A percentile compares a stretch with the other conserved stretches of the same genome.
Conservation (phyloP, 2,113 vertebrate genomes). For the Xyrauchen texanus region DNA sequence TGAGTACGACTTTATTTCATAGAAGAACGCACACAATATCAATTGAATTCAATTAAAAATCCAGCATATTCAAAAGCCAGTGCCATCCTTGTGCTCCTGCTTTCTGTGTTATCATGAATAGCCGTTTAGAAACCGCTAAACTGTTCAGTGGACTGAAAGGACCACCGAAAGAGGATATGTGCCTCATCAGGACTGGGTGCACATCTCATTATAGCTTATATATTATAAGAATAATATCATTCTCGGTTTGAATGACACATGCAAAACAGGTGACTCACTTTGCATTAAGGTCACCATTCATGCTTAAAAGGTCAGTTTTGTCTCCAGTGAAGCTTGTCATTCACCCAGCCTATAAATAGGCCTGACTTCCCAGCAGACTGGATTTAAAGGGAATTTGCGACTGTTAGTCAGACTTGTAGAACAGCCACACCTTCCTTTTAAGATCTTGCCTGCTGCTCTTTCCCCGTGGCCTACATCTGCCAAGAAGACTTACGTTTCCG, state of each 20-base stretch:
- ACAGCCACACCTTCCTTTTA: conserved; percentile 88
- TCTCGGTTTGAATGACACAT: not conserved
- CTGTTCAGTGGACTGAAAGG: not conserved
- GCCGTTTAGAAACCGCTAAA: not conserved
- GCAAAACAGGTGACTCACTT: not conserved
- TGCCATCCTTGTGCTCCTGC: not conserved
- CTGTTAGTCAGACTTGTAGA: conserved; percentile 81
- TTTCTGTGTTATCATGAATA: not conserved
- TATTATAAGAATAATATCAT: not conserved
- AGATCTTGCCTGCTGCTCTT: conserved; percentile 85
- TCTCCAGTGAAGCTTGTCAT: not conserved
- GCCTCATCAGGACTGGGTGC: not conserved
- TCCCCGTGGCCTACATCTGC: conserved; percentile 62
- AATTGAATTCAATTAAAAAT: too few relatives aligned
- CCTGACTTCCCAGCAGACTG: conserved; percentile 78
- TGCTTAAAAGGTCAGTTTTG: not conserved
- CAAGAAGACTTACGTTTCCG: conserved; percentile 5
- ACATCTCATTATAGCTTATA: not conserved
- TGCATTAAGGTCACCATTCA: not conserved
- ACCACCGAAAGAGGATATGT: not conserved
- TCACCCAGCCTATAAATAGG: conserved; percentile 53
- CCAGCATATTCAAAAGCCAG: not conserved
- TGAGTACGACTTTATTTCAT: conserved; percentile 67
- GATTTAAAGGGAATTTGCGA: conserved; percentile 89
- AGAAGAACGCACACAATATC: not conserved